Evolutionary conservation across 2,797 vertebrate species (phyloP), one percentile per base, ranked within the genome.

Genomic region (Coregonus sp.): DNA sequence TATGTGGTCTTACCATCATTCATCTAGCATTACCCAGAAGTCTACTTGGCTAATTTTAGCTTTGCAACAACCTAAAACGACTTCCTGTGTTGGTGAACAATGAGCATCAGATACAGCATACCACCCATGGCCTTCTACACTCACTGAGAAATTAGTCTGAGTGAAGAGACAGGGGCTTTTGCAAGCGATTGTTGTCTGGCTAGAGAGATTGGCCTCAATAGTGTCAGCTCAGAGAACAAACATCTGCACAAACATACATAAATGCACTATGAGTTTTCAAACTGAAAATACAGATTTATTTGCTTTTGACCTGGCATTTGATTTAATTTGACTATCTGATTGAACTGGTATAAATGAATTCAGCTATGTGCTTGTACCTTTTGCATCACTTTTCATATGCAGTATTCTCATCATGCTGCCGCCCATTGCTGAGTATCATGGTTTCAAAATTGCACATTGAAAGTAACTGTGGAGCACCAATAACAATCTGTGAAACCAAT

Each of bases 61-160:
- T 4, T 5, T 33, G 51, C 25, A 54, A 33, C 70, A 33, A 31
- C 12, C 5, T 3, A 50, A 33, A 20, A 72, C 4, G 11, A 54
- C 70, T 72, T 72, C 70, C 70, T 72, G 70, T 54, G 11, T 25
- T 52, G 50, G 67, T 69, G 50, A 37, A 33, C 33, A 6, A 47
- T 47, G 9, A 47, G 56, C 56, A 18, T 59, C 14, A 59, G n/a
- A 20, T 63, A 63, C 59, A 25, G 25, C 59, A 25, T 25, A 47
- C 40, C 40, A 47, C 40, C 59, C n/a, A 61, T 61, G 59, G 59
- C 20, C 11, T 63, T n/a, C n/a, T 56, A 1, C 16, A 4, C 25
- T n/a, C 31, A 67, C 33, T 68, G 29, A 66, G 11, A 66, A 12
- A 66, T 66, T 3, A 2, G 31, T 33, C 31, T 3, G 3, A 66